Conservation (phyloP, 2,113 vertebrate species). For the Phoenicopterus ruber region DNA sequence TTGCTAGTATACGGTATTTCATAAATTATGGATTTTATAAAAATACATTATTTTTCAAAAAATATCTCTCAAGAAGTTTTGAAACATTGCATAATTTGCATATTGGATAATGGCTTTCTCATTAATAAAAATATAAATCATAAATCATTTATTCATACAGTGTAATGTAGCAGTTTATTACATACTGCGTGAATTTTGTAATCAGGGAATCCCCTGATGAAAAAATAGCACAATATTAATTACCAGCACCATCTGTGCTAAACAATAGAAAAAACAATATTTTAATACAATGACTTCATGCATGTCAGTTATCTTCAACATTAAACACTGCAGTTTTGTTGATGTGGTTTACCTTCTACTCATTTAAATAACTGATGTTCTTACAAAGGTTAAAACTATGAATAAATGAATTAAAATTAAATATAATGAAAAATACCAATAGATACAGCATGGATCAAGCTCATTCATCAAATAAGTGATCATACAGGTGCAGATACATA, state of each 20-base stretch:
- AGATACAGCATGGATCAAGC: constrained; percentile 46
- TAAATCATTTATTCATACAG: constrained; percentile 58
- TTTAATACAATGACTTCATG: constrained; percentile 84
- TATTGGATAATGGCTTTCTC: constrained; percentile 4
- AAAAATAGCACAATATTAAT: constrained; percentile 97
- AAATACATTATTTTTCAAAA: neutral
- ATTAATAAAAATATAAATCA: constrained; percentile 66
- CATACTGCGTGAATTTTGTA: constrained; percentile 71
- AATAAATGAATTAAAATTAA: constrained; percentile 79
- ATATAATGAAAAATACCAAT: constrained; percentile 64
- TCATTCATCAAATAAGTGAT: constrained; percentile 47
- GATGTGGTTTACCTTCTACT: constrained; percentile 76
- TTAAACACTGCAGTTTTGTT: constrained; percentile 77
- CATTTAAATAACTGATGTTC: constrained; percentile 78
- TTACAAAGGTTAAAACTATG: constrained; percentile 76
- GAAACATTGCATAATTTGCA: constrained; percentile 19
- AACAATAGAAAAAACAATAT: constrained; percentile 83
- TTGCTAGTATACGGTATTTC: neutral
- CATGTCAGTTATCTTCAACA: constrained; percentile 81
- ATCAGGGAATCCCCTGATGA: constrained; percentile 88
- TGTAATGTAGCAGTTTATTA: constrained; percentile 72
- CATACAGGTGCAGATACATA: neutral
- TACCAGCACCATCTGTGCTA: constrained; percentile 98
- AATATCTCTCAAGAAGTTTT: neutral
- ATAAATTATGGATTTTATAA: neutral